A percentile compares a stretch with the other conserved stretches of the same genome.
Conservation (phyloP, 2,113 vertebrate genomes). For the Notothenia coriiceps region DNA sequence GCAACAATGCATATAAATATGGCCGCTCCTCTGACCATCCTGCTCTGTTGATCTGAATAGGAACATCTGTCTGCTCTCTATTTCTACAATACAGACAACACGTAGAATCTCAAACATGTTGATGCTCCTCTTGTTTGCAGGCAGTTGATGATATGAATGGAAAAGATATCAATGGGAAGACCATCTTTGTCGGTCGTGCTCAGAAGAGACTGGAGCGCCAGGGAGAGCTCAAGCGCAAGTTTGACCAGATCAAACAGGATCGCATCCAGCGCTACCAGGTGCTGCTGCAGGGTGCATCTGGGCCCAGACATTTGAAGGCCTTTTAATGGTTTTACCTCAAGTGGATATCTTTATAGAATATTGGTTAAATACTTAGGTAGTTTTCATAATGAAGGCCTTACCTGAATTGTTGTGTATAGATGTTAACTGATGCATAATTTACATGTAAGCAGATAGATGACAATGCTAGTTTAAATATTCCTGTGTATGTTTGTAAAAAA, state of each 20-base stretch:
- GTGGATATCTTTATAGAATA: not conserved
- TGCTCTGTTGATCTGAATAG: too few relatives aligned
- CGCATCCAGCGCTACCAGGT: conserved; percentile 95
- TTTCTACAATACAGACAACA: not conserved
- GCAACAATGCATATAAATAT: too few relatives aligned
- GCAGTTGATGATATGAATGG: conserved; percentile 95
- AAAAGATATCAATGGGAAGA: conserved; percentile 90
- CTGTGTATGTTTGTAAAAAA: too few relatives aligned
- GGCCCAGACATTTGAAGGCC: not conserved
- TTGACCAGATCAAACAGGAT: conserved; percentile 96
- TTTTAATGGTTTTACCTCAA: not conserved
- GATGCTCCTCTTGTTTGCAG: conserved; percentile 70
- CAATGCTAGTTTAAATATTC: too few relatives aligned
- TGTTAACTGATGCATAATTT: not conserved
- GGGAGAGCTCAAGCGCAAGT: conserved; percentile 92
- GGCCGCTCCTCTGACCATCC: too few relatives aligned
- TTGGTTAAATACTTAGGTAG: not conserved
- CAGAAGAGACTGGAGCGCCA: conserved; percentile 96
- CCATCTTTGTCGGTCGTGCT: conserved; percentile 92
- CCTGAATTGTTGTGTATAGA: not conserved
- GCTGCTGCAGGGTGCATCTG: conserved; percentile 14
- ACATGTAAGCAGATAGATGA: not conserved
- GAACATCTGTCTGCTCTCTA: too few relatives aligned
- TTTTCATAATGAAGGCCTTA: not conserved
- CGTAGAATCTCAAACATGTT: not conserved